phyloP scores from a whole-genome alignment of 1,140 invertebrate species.

The Drosophila nikananu region DNA sequence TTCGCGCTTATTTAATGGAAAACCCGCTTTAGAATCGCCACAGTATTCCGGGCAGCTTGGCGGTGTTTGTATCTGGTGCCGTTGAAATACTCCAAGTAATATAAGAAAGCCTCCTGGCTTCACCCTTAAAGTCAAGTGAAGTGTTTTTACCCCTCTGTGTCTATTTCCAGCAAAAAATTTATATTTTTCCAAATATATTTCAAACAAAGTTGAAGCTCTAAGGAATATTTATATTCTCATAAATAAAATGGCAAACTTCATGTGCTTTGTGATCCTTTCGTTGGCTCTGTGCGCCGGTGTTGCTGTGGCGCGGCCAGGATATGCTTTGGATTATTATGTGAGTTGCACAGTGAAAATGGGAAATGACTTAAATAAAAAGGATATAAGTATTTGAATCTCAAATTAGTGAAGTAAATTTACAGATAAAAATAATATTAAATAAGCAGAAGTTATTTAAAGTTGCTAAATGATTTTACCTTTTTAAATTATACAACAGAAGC shows the following conservation, averaged over 20 bases:
- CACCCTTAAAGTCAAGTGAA: slow-evolving; percentile 4
- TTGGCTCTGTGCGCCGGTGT: slow-evolving; percentile 68
- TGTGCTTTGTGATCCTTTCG: slow-evolving; percentile 73
- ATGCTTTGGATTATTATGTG: slow-evolving; percentile 85
- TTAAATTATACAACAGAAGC: neutral
- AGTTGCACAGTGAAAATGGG: slow-evolving; percentile 42
- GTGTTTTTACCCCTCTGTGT: slow-evolving; percentile 48
- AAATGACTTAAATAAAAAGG: neutral
- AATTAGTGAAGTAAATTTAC: too few relatives aligned
- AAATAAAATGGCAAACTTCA: slow-evolving; percentile 76
- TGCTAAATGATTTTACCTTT: neutral
- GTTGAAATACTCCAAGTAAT: slow-evolving; percentile 78
- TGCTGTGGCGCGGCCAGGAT: slow-evolving; percentile 78
- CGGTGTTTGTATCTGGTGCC: slow-evolving; percentile 80
- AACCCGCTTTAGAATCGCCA: slow-evolving; percentile 82
- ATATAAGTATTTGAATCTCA: neutral
- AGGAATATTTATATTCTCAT: slow-evolving; percentile 22
- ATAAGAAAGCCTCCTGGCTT: slow-evolving; percentile 1
- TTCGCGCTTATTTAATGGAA: slow-evolving; percentile 78
- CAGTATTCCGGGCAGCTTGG: slow-evolving; percentile 85
- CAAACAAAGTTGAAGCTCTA: slow-evolving; percentile 29
- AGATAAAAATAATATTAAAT: neutral
- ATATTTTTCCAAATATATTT: slow-evolving; percentile 27
- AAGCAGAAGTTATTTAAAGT: neutral
- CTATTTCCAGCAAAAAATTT: slow-evolving; percentile 51